phyloP scores from a whole-genome alignment of 2,113 vertebrate genomes.

The Malurus elegans region DNA sequence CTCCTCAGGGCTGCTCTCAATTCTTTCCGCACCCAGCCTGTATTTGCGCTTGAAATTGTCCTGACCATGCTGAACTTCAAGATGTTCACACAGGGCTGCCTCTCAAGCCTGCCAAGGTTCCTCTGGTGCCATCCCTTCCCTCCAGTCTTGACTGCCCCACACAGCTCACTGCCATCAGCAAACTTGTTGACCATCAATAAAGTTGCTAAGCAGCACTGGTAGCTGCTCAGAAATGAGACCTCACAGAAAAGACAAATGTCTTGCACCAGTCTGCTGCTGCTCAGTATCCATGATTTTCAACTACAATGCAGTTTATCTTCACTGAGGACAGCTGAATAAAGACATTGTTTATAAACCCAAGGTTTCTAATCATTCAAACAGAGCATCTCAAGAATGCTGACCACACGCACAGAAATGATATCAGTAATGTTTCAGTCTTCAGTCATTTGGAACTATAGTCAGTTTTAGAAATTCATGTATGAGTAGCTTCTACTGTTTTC shows the following conservation, averaged over 20 bases:
- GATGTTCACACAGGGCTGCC: accelerated
- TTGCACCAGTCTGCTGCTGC: neutral
- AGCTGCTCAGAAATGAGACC: neutral
- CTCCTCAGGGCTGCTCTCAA: neutral
- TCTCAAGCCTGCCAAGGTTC: neutral
- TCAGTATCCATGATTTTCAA: neutral
- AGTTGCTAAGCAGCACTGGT: accelerated
- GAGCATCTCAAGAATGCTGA: neutral
- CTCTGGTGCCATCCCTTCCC: neutral
- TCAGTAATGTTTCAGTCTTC: neutral
- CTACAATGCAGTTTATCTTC: neutral
- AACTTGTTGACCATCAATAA: neutral
- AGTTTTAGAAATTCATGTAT: neutral
- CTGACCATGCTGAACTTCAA: neutral
- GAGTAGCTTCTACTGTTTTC: neutral
- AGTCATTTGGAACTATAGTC: neutral
- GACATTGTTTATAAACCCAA: neutral
- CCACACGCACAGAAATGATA: neutral
- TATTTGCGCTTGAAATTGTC: neutral
- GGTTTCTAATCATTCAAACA: neutral
- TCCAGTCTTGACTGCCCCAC: neutral
- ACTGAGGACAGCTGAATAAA: neutral
- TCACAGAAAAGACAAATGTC: neutral
- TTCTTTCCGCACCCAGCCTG: neutral
- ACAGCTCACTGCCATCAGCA: neutral